phyloP scores from a whole-genome alignment of 2,797 vertebrate genomes.

The Cirrhinus mrigala region DNA sequence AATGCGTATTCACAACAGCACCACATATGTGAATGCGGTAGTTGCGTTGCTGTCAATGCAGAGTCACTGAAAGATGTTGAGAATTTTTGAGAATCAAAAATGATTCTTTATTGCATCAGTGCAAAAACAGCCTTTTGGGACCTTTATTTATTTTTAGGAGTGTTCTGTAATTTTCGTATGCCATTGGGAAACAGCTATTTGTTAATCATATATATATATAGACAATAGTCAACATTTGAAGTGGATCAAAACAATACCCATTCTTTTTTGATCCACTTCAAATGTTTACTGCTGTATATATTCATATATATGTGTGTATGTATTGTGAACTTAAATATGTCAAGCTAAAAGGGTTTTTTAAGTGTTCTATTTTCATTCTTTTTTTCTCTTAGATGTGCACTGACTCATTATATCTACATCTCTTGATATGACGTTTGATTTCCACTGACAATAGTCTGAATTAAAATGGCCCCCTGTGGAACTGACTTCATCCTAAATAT shows the following conservation, averaged over 20 bases:
- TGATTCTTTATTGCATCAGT: too few relatives aligned
- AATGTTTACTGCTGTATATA: too few relatives aligned
- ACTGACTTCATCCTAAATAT: slow-evolving; percentile 49
- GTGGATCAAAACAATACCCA: too few relatives aligned
- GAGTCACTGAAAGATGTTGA: too few relatives aligned
- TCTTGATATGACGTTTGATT: slow-evolving; percentile 15
- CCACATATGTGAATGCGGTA: too few relatives aligned
- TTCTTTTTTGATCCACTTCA: too few relatives aligned
- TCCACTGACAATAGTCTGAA: slow-evolving; percentile 40
- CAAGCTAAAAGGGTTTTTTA: not conserved
- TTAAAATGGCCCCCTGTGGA: slow-evolving; percentile 29
- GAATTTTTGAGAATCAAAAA: too few relatives aligned
- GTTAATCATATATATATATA: not conserved
- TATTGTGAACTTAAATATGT: not conserved
- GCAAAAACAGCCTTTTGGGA: not conserved
- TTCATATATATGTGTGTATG: too few relatives aligned
- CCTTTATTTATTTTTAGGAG: not conserved
- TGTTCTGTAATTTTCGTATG: not conserved
- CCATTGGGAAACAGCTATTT: not conserved
- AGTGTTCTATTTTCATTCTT: not conserved
- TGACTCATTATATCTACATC: slow-evolving; percentile 3
- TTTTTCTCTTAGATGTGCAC: not conserved
- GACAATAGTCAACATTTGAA: too few relatives aligned
- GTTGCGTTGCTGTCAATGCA: too few relatives aligned
- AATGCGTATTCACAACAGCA: too few relatives aligned